Evolutionary conservation across 1,140 invertebrate genomes (phyloP).

Genomic region (Proctacanthus coquilletti): DNA sequence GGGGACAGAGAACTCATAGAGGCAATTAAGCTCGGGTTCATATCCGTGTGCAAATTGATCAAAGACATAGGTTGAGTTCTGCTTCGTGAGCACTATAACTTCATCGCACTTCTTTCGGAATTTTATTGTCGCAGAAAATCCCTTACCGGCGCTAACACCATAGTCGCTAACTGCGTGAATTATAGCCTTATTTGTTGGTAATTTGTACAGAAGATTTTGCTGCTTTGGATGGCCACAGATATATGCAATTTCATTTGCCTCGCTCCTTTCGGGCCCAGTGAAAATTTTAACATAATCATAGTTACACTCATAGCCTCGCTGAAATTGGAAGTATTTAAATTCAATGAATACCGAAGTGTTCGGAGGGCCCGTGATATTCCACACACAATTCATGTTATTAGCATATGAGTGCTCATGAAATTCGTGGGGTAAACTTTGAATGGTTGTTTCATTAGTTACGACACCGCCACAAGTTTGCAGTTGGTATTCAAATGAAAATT

Average conservation of each 20-base stretch:
- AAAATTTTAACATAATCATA: conserved; percentile 42
- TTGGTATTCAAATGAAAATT: too few species aligned
- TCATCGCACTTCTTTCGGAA: conserved; percentile 44
- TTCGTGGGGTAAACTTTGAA: too few species aligned
- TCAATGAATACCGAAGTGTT: conserved; percentile 50
- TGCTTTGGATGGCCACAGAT: conserved; percentile 57
- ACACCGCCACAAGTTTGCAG: too few species aligned
- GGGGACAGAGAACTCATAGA: too few species aligned
- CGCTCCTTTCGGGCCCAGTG: conserved; percentile 33
- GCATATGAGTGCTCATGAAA: too few species aligned
- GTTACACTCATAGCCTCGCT: conserved; percentile 23
- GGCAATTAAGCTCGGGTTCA: too few species aligned
- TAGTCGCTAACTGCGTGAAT: too few species aligned
- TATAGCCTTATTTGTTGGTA: too few species aligned
- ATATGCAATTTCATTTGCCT: conserved; percentile 31
- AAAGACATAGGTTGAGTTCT: too few species aligned
- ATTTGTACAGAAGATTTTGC: conserved; percentile 33
- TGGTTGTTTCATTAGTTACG: too few species aligned
- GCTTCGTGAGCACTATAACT: conserved; percentile 12
- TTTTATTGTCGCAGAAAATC: conserved; percentile 41
- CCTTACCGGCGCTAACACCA: conserved; percentile 38
- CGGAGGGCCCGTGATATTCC: conserved; percentile 55
- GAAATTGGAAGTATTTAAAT: conserved; percentile 39
- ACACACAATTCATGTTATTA: conserved; percentile 52
- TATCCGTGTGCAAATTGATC: too few species aligned